Conservation (phyloP, 2,888 invertebrate genomes). For the Trileptium ribeirensis region DNA sequence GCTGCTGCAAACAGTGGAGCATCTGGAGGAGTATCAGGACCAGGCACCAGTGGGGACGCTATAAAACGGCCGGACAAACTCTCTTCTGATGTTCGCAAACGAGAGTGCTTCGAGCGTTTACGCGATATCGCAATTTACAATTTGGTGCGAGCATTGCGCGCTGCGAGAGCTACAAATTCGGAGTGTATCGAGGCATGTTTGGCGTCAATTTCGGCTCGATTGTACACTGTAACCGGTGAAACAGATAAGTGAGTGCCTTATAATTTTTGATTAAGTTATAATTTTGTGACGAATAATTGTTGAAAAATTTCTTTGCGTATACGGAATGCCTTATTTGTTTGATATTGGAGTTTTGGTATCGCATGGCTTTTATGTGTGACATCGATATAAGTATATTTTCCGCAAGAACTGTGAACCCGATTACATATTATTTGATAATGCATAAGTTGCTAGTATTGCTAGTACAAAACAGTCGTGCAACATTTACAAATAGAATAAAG, state of each 20-base stretch:
- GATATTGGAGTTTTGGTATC: too few species aligned
- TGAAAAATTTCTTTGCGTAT: too few species aligned
- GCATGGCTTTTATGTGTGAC: too few species aligned
- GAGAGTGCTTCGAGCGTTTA: constrained; percentile 67
- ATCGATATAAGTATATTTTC: too few species aligned
- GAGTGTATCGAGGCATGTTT: constrained; percentile 91
- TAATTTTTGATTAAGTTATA: too few species aligned
- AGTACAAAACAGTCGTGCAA: too few species aligned
- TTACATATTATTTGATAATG: too few species aligned
- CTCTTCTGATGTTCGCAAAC: constrained; percentile 1
- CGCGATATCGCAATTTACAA: constrained; percentile 92
- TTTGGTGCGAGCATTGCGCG: constrained; percentile 76
- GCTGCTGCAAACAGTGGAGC: neutral
- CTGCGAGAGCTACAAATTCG: constrained; percentile 77
- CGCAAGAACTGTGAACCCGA: too few species aligned
- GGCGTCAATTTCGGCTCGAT: constrained; percentile 85
- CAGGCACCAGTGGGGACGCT: neutral
- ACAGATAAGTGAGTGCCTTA: constrained; percentile 55
- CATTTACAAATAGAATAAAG: too few species aligned
- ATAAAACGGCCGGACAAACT: neutral
- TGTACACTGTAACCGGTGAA: constrained; percentile 69
- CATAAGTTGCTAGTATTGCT: too few species aligned
- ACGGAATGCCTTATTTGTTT: too few species aligned
- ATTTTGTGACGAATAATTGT: too few species aligned
- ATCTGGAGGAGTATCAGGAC: neutral